phyloP scores from a whole-genome alignment of 2,888 invertebrate species.

The Agrochola litura region DNA sequence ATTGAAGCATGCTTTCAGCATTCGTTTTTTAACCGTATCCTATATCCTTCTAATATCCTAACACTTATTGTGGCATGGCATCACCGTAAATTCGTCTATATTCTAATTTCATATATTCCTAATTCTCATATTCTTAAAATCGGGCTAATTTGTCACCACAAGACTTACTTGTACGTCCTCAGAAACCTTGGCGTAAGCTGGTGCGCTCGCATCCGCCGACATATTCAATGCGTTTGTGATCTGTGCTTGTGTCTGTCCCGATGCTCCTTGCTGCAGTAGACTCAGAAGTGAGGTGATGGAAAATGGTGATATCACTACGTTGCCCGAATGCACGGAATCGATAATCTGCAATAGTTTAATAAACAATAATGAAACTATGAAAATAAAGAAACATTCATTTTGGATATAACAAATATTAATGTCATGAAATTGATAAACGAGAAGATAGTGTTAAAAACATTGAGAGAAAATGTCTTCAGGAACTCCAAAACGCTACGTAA shows the following conservation, averaged over 20 bases:
- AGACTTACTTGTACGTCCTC: slow-evolving; percentile 74
- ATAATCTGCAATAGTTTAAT: slow-evolving; percentile 64
- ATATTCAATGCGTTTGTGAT: slow-evolving; percentile 78
- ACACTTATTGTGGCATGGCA: too few species aligned
- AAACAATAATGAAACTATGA: not conserved
- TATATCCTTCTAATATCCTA: not conserved
- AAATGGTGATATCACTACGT: slow-evolving; percentile 86
- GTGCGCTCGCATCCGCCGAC: slow-evolving; percentile 71
- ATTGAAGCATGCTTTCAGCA: too few species aligned
- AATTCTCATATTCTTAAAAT: not conserved
- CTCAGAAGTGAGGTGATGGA: slow-evolving; percentile 85
- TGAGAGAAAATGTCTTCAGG: not conserved
- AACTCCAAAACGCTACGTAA: not conserved
- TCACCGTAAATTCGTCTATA: not conserved
- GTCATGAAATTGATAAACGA: not conserved
- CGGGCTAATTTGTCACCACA: not conserved
- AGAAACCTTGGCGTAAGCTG: slow-evolving; percentile 71
- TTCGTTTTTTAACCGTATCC: not conserved
- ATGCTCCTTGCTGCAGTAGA: slow-evolving; percentile 86
- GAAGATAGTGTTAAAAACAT: not conserved
- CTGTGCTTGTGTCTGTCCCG: slow-evolving; percentile 78
- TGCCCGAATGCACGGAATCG: slow-evolving; percentile 69
- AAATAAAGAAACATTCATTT: not conserved
- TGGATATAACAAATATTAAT: not conserved
- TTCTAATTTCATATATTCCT: too few species aligned